phyloP scores from a whole-genome alignment of 2,888 invertebrate genomes.

The Ichneumoninae sp. region DNA sequence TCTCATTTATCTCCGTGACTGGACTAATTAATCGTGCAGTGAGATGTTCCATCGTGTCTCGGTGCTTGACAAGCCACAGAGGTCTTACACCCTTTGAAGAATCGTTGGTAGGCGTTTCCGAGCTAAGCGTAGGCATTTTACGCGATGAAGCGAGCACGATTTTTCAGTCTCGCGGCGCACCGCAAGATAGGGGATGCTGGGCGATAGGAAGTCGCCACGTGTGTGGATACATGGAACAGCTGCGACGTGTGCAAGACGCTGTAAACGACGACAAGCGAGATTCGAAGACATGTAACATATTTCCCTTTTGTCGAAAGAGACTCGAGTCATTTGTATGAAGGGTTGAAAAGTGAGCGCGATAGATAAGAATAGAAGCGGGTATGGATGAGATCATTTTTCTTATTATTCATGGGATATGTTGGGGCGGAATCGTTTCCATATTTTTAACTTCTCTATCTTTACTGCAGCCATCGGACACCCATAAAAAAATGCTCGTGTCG shows the following conservation, averaged over 20 bases:
- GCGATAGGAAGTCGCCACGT: conserved; percentile 55
- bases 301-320: conserved; percentile 73
- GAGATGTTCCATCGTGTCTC: conserved; percentile 44
- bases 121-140: conserved; percentile 58
- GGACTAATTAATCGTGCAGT: conserved; percentile 65
- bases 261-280: conserved; percentile 58
- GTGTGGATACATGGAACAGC: conserved; percentile 68
- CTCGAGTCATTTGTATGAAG: conserved; percentile 74
- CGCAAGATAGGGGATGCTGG: conserved; percentile 72
- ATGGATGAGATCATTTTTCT: conserved; percentile 52
- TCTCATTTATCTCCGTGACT: conserved; percentile 46
- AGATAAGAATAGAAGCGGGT: conserved; percentile 72
- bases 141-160: conserved; percentile 75
- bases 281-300: conserved; percentile 66
- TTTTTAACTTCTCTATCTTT: not conserved
- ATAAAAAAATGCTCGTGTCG: not conserved
- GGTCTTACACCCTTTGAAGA: conserved; percentile 43
- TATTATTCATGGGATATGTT: conserved; percentile 8
- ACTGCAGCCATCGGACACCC: not conserved
- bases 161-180: conserved; percentile 73
- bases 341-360: conserved; percentile 67
- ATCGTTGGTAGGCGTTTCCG: conserved; percentile 55
- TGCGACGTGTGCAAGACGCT: conserved; percentile 56
- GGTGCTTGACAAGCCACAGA: conserved; percentile 40
- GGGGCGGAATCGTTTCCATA: not conserved